These are phyloP conservation scores for Folsomia candida DNA, from an alignment of 2,888 invertebrate species.

Conservation along the genomic window DNA sequence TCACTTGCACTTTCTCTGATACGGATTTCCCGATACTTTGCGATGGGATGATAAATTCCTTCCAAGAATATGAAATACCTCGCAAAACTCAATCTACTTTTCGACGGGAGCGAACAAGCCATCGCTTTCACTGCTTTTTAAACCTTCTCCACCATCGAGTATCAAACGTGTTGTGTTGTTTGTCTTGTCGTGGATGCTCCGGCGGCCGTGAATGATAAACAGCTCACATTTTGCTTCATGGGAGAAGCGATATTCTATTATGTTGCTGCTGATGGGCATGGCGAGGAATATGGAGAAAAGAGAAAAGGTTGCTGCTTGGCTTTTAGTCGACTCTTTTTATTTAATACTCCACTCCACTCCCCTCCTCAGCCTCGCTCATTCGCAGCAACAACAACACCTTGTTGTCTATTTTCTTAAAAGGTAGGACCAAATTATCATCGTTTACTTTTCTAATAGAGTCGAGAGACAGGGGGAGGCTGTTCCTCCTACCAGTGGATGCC, in stretches of 20 bases:
- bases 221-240: background rate
- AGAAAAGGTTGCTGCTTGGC: background rate
- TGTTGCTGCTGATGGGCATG: background rate
- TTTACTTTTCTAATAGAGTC: too few species aligned
- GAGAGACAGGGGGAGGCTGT: too few species aligned
- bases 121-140: background rate
- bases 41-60: constrained; percentile 21
- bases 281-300: background rate
- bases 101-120: too few species aligned
- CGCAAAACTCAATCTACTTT: background rate
- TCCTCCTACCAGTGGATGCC: too few species aligned
- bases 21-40: background rate
- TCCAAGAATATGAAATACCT: constrained; percentile 12
- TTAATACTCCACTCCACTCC: background rate
- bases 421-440: too few species aligned
- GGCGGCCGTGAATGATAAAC: background rate
- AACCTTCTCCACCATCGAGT: too few species aligned
- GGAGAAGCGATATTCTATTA: background rate
- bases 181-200: background rate
- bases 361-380: too few species aligned
- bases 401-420: too few species aligned
- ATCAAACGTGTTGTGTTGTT: too few species aligned
- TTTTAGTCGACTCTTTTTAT: background rate
- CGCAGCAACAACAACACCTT: too few species aligned
- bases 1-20: background rate